Conservation (phyloP, 35 echinoderm and acorn worm genomes). For the Apostichopus parvimensis region DNA sequence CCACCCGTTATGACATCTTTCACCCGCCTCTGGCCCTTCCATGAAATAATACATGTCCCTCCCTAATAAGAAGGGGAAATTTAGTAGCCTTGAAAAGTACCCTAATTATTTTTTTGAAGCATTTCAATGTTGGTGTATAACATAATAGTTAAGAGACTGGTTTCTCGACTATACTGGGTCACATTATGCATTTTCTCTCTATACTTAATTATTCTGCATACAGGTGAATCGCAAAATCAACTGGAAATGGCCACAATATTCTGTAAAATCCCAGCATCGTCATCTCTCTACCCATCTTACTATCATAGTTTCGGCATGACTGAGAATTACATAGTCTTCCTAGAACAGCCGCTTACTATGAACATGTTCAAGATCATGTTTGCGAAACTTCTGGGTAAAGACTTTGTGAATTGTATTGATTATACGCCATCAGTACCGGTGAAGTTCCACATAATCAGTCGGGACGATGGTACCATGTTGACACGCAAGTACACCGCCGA, state of each 20-base stretch:
- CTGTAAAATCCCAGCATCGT: constrained; percentile 59
- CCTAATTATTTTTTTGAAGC: too few species aligned
- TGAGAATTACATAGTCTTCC: constrained; percentile 78
- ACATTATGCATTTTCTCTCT: too few species aligned
- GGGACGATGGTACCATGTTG: constrained; percentile 51
- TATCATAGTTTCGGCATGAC: constrained; percentile 91
- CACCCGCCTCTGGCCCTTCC: too few species aligned
- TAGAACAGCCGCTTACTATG: constrained; percentile 74
- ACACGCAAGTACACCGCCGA: constrained; percentile 60
- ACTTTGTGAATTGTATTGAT: constrained; percentile 20
- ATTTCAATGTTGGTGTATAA: too few species aligned
- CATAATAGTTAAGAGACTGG: too few species aligned
- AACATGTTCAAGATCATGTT: constrained; percentile 49
- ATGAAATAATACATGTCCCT: too few species aligned
- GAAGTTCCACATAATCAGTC: constrained; percentile 60
- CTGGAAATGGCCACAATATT: constrained; percentile 59
- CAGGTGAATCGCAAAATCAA: constrained; percentile 8
- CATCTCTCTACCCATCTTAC: constrained; percentile 61
- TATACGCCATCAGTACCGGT: not conserved
- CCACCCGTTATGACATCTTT: too few species aligned
- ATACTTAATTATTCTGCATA: too few species aligned
- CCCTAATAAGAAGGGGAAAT: too few species aligned
- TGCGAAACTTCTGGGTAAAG: not conserved
- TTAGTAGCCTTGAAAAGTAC: too few species aligned
- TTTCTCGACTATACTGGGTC: too few species aligned